Evolutionary conservation across 2,113 vertebrate species (phyloP).

Genomic region (Hylia prasina): DNA sequence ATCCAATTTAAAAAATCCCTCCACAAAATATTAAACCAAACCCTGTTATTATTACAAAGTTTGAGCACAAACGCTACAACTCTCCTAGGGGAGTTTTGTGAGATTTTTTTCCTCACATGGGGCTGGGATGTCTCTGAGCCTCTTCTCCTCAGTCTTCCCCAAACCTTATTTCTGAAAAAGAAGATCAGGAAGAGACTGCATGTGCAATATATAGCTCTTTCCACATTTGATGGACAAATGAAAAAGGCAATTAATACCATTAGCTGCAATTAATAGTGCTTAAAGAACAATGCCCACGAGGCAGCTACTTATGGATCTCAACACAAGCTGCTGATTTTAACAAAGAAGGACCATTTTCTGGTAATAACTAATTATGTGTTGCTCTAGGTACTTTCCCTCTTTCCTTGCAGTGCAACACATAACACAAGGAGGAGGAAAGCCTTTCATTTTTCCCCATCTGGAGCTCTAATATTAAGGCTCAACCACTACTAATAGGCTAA

Average conservation of each 20-base stretch:
- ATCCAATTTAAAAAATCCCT: background rate
- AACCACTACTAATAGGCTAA: background rate
- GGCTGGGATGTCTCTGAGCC: background rate
- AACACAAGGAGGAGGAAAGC: background rate
- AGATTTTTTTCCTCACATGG: background rate
- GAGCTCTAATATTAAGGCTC: background rate
- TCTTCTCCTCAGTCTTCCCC: background rate
- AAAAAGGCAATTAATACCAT: conserved; percentile 4
- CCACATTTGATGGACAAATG: background rate
- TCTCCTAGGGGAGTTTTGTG: background rate
- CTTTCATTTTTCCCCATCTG: background rate
- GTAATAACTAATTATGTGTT: background rate
- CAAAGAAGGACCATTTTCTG: background rate
- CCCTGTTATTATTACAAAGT: background rate
- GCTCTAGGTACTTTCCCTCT: background rate
- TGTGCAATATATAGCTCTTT: background rate
- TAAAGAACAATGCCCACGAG: background rate
- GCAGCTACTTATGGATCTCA: background rate
- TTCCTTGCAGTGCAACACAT: background rate
- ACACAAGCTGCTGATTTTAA: background rate
- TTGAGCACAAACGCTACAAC: background rate
- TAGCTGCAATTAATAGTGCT: background rate
- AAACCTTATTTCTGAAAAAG: background rate
- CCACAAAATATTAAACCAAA: background rate
- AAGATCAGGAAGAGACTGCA: background rate